Percentiles rank a stretch among this genome's conserved stretches.
Conservation (phyloP, 2,113 vertebrate species). For the Tragulus kanchil region DNA sequence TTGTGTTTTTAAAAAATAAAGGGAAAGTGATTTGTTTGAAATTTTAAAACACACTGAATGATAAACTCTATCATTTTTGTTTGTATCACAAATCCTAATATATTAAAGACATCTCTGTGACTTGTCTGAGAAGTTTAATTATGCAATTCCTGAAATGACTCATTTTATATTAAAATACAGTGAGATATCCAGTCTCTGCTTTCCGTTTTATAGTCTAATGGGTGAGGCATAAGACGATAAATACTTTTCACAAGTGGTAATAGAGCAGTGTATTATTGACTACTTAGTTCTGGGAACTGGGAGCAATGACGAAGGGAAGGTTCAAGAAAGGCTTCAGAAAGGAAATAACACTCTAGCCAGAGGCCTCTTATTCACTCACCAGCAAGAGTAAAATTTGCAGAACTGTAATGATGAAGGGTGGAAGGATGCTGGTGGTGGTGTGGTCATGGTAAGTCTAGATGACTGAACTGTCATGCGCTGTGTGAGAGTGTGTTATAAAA, state of each 20-base stretch:
- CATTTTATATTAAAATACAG: not conserved
- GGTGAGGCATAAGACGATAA: not conserved
- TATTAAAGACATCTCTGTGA: not conserved
- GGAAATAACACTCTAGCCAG: slow-evolving; percentile 54
- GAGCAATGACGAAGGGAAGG: not conserved
- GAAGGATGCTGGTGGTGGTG: not conserved
- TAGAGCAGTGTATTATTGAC: not conserved
- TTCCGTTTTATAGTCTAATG: slow-evolving; percentile 22
- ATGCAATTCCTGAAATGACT: slow-evolving; percentile 11
- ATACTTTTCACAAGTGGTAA: slow-evolving; percentile 8
- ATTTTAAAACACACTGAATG: slow-evolving; percentile 34
- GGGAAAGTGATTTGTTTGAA: slow-evolving; percentile 23
- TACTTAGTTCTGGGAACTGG: not conserved
- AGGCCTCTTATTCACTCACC: not conserved
- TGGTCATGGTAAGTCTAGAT: not conserved
- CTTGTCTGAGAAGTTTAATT: slow-evolving; percentile 6
- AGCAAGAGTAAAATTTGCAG: slow-evolving; percentile 23
- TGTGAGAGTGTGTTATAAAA: not conserved
- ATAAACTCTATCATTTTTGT: slow-evolving; percentile 26
- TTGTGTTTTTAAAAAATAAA: slow-evolving; percentile 49
- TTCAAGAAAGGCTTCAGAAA: slow-evolving; percentile 47
- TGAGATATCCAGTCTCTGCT: not conserved
- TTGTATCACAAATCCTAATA: slow-evolving; percentile 33
- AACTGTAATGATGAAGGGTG: not conserved
- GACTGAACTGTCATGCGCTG: not conserved